Percentiles rank a stretch among this genome's conserved stretches.
Conservation (phyloP, 1,140 invertebrate species). For the Neodiprion fabricii region DNA sequence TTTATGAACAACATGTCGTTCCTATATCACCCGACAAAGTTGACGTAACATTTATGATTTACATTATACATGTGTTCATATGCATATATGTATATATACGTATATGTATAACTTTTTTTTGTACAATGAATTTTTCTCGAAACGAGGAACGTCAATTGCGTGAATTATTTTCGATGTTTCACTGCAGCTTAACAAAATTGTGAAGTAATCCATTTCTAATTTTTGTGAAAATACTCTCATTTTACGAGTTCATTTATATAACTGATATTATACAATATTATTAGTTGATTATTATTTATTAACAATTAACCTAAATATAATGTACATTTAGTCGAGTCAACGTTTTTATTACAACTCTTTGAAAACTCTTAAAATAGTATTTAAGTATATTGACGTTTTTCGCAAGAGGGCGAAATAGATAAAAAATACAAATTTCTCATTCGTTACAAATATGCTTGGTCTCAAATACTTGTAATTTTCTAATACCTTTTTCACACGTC, state of each 20-base stretch:
- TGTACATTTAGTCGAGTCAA: constrained; percentile 16
- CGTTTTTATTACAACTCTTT: neutral
- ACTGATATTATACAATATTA: neutral
- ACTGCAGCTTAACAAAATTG: too few relatives aligned
- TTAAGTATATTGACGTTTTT: constrained; percentile 16
- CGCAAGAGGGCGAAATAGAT: constrained; percentile 5
- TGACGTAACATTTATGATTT: too few relatives aligned
- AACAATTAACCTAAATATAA: constrained; percentile 6
- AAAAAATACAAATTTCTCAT: constrained; percentile 2
- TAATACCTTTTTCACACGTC: too few relatives aligned
- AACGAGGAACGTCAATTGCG: too few relatives aligned
- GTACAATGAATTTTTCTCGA: neutral
- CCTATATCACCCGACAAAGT: too few relatives aligned
- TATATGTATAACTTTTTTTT: neutral
- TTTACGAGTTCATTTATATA: neutral
- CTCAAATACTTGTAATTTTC: too few relatives aligned
- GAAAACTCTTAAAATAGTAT: neutral
- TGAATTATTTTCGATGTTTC: too few relatives aligned
- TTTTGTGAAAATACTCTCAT: neutral
- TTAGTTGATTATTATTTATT: constrained; percentile 2
- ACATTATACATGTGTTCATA: constrained; percentile 1
- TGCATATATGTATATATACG: neutral
- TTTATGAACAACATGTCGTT: too few relatives aligned
- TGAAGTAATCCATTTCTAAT: too few relatives aligned
- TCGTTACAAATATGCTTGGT: neutral